phyloP scores from a whole-genome alignment of 1,140 invertebrate species.

The Carposina sasakii region DNA sequence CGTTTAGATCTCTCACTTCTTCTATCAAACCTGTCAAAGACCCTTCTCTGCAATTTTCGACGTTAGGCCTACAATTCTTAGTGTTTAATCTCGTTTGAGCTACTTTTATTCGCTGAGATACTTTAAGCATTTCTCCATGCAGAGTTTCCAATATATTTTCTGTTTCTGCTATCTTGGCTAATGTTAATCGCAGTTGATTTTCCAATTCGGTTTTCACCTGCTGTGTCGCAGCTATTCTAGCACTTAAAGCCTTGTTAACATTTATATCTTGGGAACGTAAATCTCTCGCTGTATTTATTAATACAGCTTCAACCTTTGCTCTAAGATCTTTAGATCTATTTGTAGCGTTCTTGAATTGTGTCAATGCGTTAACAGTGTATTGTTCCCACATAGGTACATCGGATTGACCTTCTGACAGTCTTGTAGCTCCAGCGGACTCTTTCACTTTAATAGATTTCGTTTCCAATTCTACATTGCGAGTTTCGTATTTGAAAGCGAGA shows the following conservation, averaged over 20 bases:
- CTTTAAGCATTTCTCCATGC: constrained; percentile 74
- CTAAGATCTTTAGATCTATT: constrained; percentile 74
- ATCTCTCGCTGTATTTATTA: constrained; percentile 78
- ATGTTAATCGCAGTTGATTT: constrained; percentile 73
- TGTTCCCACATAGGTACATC: constrained; percentile 80
- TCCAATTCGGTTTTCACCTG: constrained; percentile 77
- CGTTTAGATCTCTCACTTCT: constrained; percentile 77
- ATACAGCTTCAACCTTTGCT: constrained; percentile 74
- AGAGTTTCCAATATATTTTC: constrained; percentile 79
- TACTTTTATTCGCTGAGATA: constrained; percentile 80
- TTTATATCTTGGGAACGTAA: constrained; percentile 80
- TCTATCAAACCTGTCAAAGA: constrained; percentile 79
- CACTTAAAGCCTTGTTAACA: constrained; percentile 77
- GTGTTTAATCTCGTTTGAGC: constrained; percentile 83
- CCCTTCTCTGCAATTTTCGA: constrained; percentile 81
- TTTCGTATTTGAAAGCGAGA: constrained; percentile 83
- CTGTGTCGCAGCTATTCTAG: constrained; percentile 77
- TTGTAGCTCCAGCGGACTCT: constrained; percentile 81
- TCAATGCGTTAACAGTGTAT: constrained; percentile 75
- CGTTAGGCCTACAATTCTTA: constrained; percentile 75
- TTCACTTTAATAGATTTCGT: constrained; percentile 77
- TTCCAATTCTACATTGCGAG: constrained; percentile 73
- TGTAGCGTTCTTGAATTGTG: constrained; percentile 72
- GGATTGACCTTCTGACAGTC: constrained; percentile 80
- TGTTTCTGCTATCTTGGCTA: constrained; percentile 76